Base-by-base conservation (phyloP, 1,140 invertebrate genomes). In the Copidosoma floridanum region DNA sequence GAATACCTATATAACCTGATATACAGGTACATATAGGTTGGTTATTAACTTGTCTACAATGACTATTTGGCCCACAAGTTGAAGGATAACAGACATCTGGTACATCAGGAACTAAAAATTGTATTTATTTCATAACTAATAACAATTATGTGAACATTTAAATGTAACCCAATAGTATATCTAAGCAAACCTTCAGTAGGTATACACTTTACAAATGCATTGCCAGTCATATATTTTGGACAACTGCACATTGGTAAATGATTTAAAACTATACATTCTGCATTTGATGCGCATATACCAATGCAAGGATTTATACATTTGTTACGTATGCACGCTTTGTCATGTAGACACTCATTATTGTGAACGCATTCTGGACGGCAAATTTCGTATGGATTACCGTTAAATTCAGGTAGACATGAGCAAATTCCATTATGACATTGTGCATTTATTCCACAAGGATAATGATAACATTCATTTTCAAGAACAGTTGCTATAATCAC, bases 241-340 rank as follows among this genome's bases (percentile, higher is more conserved):
- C 89, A 92, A 48, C 83, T 84, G 69, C 90, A 93, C 41, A 86
- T 86, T 26, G 91, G 88, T 3, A 86, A 82, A 75, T 92, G 89
- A 70, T 90, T 90, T 3, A 85, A 81, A 1, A 91, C 88, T 67
- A 83, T 81, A 70, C 90, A 92, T 54, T 88, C 77, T 2, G 90
- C 89, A 72, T 88, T 88, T 20, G 83, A 74, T 16, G 88, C 90
- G 75, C 91, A 93, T 8, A 86, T 84, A 52, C 86, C 87, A 11
- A 82, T 81, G 70, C 89, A 91, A 14, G 89, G 89, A 76, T 92
- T 85, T 68, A 76, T 76, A 69, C 88, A 90, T 80, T 88, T 89
- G 65, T 85, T 86, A 66, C 84, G 82, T 16, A 87, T 72, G 69
- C 89, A 91, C 40, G 88, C 85, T 69, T 81, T 83, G 65, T 88